Base-by-base conservation (phyloP, 2,888 invertebrate species). In the Sylvicola fuscatus region DNA sequence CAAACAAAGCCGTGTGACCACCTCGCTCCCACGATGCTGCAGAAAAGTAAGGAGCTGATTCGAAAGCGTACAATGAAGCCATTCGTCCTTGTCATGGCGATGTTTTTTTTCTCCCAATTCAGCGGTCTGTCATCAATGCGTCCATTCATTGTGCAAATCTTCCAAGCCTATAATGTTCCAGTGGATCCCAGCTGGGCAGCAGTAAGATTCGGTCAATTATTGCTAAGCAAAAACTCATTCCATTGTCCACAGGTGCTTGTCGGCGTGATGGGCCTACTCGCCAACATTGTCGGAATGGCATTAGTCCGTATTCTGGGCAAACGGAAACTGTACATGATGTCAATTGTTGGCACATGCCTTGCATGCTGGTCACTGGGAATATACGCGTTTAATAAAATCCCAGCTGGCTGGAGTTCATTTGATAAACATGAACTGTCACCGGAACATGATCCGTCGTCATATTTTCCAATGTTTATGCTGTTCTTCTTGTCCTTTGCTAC, bases 131-230 rank as follows among this genome's bases (percentile, higher is more conserved):
- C 54, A 8, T 57, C 65, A 0, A 54, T 67, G n/a, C 56, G 62
- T 37, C 66, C 69, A 0, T 69, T 66, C 44, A 61, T 68, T 59
- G 62, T 68, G 7, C 66, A 66, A 36, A 48, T 68, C 11, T 66
- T 65, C 43, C 61, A 58, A 39, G 48, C 51, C 27, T 51, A 51
- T 37, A 41, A 47, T 3, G 44, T 52, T 35, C 50, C 51, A n/a
- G 41, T 54, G 3, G 50, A 53, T 43, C 44, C 52, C 51, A 64
- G 41, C 43, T 62, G 40, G 61, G 65, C 42, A 54, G 64, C 66
- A 45, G 68, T 68, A 48, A 16, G 16, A 34, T 12, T n/a, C 27
- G 8, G 62, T 54, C 35, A 12, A 27, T 34, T 32, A 13, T 40
- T 16, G 10, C 14, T 37, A 33, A 32, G 14, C 34, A 32, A 36